A percentile compares a stretch with the other conserved stretches of the same genome.
These are phyloP conservation scores for Zophobas morio DNA, from an alignment of 1,140 invertebrate species.

Conservation along the genomic window DNA sequence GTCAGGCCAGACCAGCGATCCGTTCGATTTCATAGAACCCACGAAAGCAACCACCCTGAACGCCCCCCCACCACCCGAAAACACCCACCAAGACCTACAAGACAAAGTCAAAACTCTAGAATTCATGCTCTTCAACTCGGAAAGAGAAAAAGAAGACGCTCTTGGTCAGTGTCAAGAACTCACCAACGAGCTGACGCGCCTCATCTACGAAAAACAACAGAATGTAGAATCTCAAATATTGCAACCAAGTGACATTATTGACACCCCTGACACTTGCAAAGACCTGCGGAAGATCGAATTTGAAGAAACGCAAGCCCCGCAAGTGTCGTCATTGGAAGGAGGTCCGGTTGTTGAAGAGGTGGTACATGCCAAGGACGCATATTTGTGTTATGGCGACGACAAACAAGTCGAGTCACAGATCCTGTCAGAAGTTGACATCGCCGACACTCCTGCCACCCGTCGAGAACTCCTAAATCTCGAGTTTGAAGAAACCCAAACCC, in stretches of 20 bases:
- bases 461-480: conserved; percentile 44
- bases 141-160: conserved; percentile 63
- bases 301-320: conserved; percentile 35
- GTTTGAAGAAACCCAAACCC: conserved; percentile 8
- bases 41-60: conserved; percentile 19
- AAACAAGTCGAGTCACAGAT: conserved; percentile 55
- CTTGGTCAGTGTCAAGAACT: conserved; percentile 62
- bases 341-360: conserved; percentile 67
- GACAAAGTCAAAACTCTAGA: conserved; percentile 66
- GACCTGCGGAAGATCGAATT: conserved; percentile 58
- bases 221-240: conserved; percentile 58
- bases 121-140: conserved; percentile 64
- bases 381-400: conserved; percentile 56
- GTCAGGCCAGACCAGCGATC: conserved; percentile 46
- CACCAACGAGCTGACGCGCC: conserved; percentile 61
- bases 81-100: conserved; percentile 57
- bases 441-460: conserved; percentile 37
- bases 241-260: conserved; percentile 36
- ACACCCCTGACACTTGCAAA: conserved; percentile 46
- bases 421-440: conserved; percentile 47
- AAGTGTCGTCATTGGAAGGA: conserved; percentile 18
- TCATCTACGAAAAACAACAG: conserved; percentile 57
- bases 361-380: conserved; percentile 64
- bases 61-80: conserved; percentile 16
- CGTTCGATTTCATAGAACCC: conserved; percentile 45